Base-by-base conservation (phyloP, 2,888 invertebrate genomes). In the Dicranocentrus wangi region DNA sequence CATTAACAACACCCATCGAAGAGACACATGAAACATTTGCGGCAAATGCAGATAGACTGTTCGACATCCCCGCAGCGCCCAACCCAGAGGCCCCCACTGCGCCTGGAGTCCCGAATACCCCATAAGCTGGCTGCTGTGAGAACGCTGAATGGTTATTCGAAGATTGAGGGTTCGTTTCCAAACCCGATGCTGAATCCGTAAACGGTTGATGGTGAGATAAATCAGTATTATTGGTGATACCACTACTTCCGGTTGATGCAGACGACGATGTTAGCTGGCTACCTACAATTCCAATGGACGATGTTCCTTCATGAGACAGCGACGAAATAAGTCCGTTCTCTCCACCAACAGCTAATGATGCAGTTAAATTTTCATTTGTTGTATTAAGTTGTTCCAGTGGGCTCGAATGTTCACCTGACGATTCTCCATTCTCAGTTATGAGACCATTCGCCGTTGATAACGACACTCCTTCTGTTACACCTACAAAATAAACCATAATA, bases 371-470 rank as follows among this genome's bases (percentile, higher is more conserved):
- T n/a, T 80, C 80, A 43, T 53, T 66, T 19, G 60, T n/a, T 51
- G 78, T 72, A 61, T 69, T 77, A 72, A 82, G 69, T 65, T 82
- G 81, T 47, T 77, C 71, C 61, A 65, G 82, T 43, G 82, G 83
- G 81, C 83, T 82, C 69, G 77, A 73, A 72, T 81, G 82, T 65
- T 82, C 84, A 61, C 82, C 69, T 55, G 84, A 76, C 76, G 83
- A 76, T 77, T 82, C 81, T 58, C 83, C 82, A 65, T 77, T 77
- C 73, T 73, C 79, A 81, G 42, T 81, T 27, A 83, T 83, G 83
- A 83, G 83, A 83, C 86, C 86, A 81, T 86, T 86, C 39, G 84
- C 81, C 71, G 85, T 83, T 58, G 84, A 81, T 72, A 82, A 61
- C 25, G 81, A 73, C 47, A 73, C 78, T 53, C 80, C 76, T 70